Base-by-base conservation (phyloP, 2,113 vertebrate species). In the Daubentonia madagascariensis region DNA sequence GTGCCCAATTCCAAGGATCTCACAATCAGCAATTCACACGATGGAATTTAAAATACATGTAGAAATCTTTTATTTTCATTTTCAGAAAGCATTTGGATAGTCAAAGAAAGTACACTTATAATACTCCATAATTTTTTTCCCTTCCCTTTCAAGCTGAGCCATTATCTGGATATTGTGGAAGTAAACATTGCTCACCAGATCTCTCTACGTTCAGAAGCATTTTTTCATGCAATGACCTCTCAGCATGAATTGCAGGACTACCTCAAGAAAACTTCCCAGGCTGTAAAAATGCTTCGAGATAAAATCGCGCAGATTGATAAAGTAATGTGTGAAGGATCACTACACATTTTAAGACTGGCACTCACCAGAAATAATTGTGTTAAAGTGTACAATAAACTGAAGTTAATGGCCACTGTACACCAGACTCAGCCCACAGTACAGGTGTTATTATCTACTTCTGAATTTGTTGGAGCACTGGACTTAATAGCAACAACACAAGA, bases 371-470 rank as follows among this genome's bases (percentile, higher is more conserved):
- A 99, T 99, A 99, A 99, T 98, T 99, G 99, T 97, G 98, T 99
- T 81, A 99, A 99, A 98, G 98, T 99, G 45, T 99, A 99, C 98
- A 99, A 99, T 98, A 99, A 99, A 97, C 99, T 99, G 98, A 99
- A 99, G 97, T 97, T 99, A 98, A 99, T 99, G 99, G 99, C 99
- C 13, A 99, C 99, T 30, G 99, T 99, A 89, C 99, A 99, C 87
- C 99, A 99, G 98, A 99, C 99, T n/a, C 99, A 99, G 98, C 99
- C 99, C 97, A 99, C 99, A 1, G 99, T 99, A 75, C 99, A 99
- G 99, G 98, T 99, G 98, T 99, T 99, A 96, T 98, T 99, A 17
- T 99, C 99, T 52, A 99, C 99, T 94, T 99, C 99, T 0, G 99
- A 99, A 98, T 99, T 99, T 76, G 99, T 99, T 72, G 99, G 99